These are phyloP conservation scores for Coleophora deauratella DNA, from an alignment of 2,888 invertebrate species.

Conservation along the genomic window DNA sequence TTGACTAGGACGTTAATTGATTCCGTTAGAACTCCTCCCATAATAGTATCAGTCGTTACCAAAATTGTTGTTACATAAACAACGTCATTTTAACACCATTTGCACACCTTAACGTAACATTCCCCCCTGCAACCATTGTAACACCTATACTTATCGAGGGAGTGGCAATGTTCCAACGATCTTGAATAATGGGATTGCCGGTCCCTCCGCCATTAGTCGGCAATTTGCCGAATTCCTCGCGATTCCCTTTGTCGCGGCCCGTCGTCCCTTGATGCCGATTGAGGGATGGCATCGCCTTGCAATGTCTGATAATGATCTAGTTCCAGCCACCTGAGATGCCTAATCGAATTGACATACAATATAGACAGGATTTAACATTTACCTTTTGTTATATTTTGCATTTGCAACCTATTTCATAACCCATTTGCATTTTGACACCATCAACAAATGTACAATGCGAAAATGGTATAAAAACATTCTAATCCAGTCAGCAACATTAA, in stretches of 20 bases:
- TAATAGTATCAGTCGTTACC: too few relatives aligned
- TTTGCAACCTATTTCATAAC: too few relatives aligned
- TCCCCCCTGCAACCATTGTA: background rate
- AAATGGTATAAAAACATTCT: too few relatives aligned
- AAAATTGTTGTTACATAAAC: background rate
- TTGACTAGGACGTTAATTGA: too few relatives aligned
- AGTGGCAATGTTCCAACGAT: background rate
- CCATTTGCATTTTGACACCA: too few relatives aligned
- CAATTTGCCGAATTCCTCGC: constrained; percentile 21
- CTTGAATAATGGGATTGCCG: constrained; percentile 19
- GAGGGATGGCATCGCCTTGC: background rate
- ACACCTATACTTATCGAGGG: background rate
- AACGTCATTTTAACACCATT: constrained; percentile 9
- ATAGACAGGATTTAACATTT: too few relatives aligned
- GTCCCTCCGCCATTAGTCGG: constrained; percentile 20
- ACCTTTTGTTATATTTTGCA: too few relatives aligned
- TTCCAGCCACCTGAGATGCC: too few relatives aligned
- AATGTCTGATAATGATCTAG: background rate
- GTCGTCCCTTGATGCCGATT: background rate
- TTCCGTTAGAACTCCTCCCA: constrained; percentile 9
- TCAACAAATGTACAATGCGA: too few relatives aligned
- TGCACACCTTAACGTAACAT: background rate
- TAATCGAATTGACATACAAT: too few relatives aligned
- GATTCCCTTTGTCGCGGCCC: constrained; percentile 6
- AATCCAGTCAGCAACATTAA: too few relatives aligned